Base-by-base conservation (phyloP, 2,797 vertebrate genomes). In the Nannoperca obscura region DNA sequence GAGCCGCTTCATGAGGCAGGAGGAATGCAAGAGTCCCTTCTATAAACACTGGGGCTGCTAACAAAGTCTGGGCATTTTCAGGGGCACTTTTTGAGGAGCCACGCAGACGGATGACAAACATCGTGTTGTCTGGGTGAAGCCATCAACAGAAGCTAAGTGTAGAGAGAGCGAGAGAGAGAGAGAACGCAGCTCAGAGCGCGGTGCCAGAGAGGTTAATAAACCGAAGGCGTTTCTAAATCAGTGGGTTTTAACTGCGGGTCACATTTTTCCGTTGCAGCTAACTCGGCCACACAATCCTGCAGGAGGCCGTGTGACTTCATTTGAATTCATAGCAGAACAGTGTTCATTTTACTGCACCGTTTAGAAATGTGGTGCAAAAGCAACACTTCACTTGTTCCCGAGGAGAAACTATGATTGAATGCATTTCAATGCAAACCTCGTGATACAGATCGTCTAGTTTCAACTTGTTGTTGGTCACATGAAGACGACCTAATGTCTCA, bases 11-110 rank as follows among this genome's bases (percentile, higher is more conserved):
- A 91, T 80, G 80, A 83, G 79, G 78, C 71, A 22, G 12, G 47
- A 86, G 84, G 89, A 87, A 92, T 89, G 86, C 82, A 71, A 11
- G 61, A 82, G 74, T 80, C 62, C 47, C 40, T 75, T 81, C 80
- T 72, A 80, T 89, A 91, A 89, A 89, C 38, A 74, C 70, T 2
- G 63, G 74, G 3, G 54, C 20, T 71, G 81, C 74, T 89, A 73
- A 91, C 82, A n/a, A 84, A 80, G 77, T 83, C 86, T 5, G 74
- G 85, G 61, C 76, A 85, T 78, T 85, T 88, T 87, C 76, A 64
- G 73, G 86, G 84, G 78, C 71, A 81, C 80, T 42, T 17, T 17
- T 2, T 38, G 67, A 76, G 65, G 52, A 14, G 59, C 58, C 42
- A 52, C 53, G 47, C n/a, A 68, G 53, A 83, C 19, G 0, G 20